Evolutionary conservation across 2,888 invertebrate species (phyloP).

Genomic region (Lapara coniferarum): DNA sequence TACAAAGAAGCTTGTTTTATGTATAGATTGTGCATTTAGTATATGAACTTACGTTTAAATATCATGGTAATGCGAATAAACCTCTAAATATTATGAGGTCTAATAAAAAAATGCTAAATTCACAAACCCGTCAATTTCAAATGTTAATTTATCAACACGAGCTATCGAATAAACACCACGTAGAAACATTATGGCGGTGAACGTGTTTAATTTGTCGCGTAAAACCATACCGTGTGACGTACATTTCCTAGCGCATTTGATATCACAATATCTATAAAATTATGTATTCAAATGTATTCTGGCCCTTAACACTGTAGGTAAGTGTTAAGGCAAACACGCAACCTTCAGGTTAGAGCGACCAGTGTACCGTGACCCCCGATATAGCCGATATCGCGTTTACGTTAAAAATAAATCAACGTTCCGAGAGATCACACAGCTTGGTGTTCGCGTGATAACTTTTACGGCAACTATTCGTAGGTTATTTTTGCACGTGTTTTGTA

Average conservation of each 20-base stretch:
- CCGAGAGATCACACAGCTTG: conserved; percentile 29
- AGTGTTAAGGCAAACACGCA: conserved; percentile 42
- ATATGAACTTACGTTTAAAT: too few species aligned
- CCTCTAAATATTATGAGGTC: too few species aligned
- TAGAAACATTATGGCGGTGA: neutral
- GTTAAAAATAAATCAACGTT: conserved; percentile 20
- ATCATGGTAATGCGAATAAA: too few species aligned
- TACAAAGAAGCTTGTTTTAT: too few species aligned
- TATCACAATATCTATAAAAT: conserved; percentile 19
- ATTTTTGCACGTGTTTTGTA: conserved; percentile 20
- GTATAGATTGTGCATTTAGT: too few species aligned
- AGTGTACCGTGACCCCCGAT: conserved; percentile 35
- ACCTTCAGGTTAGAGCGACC: conserved; percentile 32
- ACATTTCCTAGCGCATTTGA: conserved; percentile 14
- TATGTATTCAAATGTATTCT: conserved; percentile 22
- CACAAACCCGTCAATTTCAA: neutral
- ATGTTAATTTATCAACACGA: conserved; percentile 13
- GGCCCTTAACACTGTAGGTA: conserved; percentile 29
- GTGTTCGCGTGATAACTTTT: conserved; percentile 32
- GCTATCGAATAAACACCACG: neutral
- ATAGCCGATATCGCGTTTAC: conserved; percentile 29
- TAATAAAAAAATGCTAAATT: neutral
- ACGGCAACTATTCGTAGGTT: conserved; percentile 28
- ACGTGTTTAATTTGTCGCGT: conserved; percentile 1
- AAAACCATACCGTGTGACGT: conserved; percentile 10